Conservation (phyloP, 2,888 invertebrate genomes). For the Philopedon plagiatum region DNA sequence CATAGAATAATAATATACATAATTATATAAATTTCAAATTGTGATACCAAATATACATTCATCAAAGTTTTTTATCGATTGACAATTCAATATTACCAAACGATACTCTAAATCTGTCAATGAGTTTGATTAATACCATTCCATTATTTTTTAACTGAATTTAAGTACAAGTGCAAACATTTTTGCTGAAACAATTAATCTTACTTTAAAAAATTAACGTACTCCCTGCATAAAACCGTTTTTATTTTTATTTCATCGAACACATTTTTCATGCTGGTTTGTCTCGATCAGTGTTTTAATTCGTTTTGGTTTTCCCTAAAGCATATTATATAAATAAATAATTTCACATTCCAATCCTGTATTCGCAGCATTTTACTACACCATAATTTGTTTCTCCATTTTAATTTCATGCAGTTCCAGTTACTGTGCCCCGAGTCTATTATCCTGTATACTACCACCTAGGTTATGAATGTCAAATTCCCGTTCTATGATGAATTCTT, state of each 20-base stretch:
- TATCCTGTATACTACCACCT: too few species aligned
- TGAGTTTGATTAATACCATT: constrained; percentile 5
- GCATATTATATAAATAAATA: too few species aligned
- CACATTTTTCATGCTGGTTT: not conserved
- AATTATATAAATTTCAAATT: too few species aligned
- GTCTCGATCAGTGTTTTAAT: not conserved
- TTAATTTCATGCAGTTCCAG: too few species aligned
- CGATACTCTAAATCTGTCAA: constrained; percentile 7
- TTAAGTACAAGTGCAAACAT: not conserved
- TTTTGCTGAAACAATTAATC: constrained; percentile 11
- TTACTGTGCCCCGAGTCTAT: too few species aligned
- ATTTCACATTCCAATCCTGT: too few species aligned
- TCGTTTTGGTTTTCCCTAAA: not conserved
- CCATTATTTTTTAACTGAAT: constrained; percentile 1
- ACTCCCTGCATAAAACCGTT: not conserved
- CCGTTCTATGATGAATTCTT: too few species aligned
- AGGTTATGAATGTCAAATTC: too few species aligned
- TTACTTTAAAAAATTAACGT: not conserved
- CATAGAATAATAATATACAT: too few species aligned
- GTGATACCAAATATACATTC: too few species aligned
- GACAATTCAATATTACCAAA: constrained; percentile 6
- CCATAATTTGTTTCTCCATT: too few species aligned
- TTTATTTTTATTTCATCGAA: not conserved
- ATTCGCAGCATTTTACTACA: too few species aligned
- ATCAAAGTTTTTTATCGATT: not conserved